Conservation (phyloP, 2,888 invertebrate genomes). For the Acleris sparsana region DNA sequence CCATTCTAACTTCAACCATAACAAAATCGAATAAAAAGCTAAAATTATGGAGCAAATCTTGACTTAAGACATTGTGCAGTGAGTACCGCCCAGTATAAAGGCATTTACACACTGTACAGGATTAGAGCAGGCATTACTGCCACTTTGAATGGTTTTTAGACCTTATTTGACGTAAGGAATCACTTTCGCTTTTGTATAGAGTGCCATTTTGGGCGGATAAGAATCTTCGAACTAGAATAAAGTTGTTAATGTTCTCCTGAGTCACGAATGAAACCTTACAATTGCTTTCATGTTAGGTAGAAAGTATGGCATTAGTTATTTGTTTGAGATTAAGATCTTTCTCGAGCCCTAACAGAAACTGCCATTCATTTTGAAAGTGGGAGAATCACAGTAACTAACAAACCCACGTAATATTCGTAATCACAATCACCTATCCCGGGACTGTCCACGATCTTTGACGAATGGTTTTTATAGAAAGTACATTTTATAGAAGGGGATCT, state of each 20-base stretch:
- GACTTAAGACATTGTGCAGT: background rate
- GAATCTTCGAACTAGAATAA: background rate
- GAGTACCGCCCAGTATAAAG: conserved; percentile 7
- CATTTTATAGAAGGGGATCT: no score
- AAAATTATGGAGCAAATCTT: background rate
- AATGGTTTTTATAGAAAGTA: no score
- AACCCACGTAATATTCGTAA: no score
- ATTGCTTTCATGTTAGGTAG: no score
- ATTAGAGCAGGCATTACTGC: conserved; percentile 13
- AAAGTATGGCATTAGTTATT: no score
- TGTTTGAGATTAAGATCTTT: no score
- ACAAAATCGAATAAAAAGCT: background rate
- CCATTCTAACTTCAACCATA: conserved; percentile 11
- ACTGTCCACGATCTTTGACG: no score
- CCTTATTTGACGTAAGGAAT: conserved; percentile 30
- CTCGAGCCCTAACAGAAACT: no score
- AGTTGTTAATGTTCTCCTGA: background rate
- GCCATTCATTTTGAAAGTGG: no score
- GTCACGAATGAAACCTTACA: background rate
- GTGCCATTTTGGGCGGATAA: conserved; percentile 7
- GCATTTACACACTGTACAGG: conserved; percentile 28
- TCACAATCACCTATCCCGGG: no score
- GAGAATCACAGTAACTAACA: no score
- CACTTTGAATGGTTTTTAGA: conserved; percentile 11
- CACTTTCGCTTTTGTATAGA: conserved; percentile 27